Evolutionary conservation across 2,113 vertebrate genomes (phyloP), one percentile per base, ranked within the genome.

Genomic region (Ramphastos sulfuratus): DNA sequence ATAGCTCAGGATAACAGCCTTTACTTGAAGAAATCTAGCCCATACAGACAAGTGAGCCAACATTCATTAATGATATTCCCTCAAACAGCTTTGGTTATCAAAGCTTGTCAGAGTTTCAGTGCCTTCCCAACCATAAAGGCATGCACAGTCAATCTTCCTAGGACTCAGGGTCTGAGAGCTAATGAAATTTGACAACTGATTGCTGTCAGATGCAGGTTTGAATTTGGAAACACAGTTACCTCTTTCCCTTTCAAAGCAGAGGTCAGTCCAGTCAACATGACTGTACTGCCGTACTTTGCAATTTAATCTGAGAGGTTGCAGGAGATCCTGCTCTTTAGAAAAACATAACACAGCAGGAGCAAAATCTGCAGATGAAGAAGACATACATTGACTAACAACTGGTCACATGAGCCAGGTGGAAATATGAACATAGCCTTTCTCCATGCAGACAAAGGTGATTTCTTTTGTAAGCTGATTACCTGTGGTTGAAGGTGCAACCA

Each of bases 171-270:
- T 80, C 64, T 90, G 92, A 86, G 78, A 95, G 63, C 72, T 93
- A 94, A 95, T 94, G 84, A 92, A 95, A 96, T 96, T 94, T 96
- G 96, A 96, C 91, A 94, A 74, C 82, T 93, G 93, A 96, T 59
- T 92, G 94, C 93, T 93, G 94, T 85, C 59, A 91, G 94, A 88
- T 50, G 65, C 86, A 95, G 87, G 58, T 83, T 39, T 80, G 92
- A 95, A 92, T 96, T 80, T 91, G 84, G 82, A 92, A 96, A 91
- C 83, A 92, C 69, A 87, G 92, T 96, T 95, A 85, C 80, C 85
- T 90, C 75, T 63, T 93, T 93, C 72, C 78, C 54, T 92, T 72
- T 92, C 90, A 92, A 96, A 95, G 84, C 71, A 91, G 86, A 96
- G 95, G 91, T 95, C 92, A 95, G 72, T 85, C 54, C 86, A 96